Conservation (phyloP, 2,888 invertebrate genomes). For the Parnassius glacialis region DNA sequence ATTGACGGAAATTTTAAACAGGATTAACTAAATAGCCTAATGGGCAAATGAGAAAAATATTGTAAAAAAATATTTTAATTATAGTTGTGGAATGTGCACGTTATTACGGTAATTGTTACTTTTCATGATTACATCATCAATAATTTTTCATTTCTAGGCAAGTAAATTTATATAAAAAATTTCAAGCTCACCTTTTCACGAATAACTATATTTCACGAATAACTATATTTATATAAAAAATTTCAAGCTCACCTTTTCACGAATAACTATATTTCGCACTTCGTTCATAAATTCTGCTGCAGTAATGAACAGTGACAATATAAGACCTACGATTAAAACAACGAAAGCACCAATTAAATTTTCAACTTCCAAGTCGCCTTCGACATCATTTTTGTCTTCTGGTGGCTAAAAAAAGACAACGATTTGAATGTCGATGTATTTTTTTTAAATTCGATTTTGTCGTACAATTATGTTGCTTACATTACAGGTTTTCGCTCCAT, state of each 20-base stretch:
- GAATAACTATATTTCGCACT: conserved; percentile 68
- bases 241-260: conserved; percentile 54
- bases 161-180: conserved; percentile 9
- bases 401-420: conserved; percentile 34
- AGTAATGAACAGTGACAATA: conserved; percentile 60
- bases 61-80: too few relatives aligned
- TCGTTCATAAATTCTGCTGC: conserved; percentile 70
- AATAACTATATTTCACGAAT: conserved; percentile 68
- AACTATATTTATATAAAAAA: conserved; percentile 44
- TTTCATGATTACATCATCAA: too few relatives aligned
- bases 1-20: too few relatives aligned
- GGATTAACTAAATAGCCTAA: too few relatives aligned
- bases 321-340: conserved; percentile 61
- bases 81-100: too few relatives aligned
- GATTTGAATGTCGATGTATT: neutral
- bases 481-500: conserved; percentile 81
- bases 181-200: conserved; percentile 55
- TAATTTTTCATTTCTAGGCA: too few relatives aligned
- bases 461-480: conserved; percentile 40
- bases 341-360: conserved; percentile 65
- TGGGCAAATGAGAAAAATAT: too few relatives aligned
- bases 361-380: conserved; percentile 69
- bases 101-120: too few relatives aligned
- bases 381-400: conserved; percentile 80
- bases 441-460: neutral